These are phyloP conservation scores for Parotocinclus haroldoi DNA, from an alignment of 2,797 vertebrate genomes.

Conservation along the genomic window DNA sequence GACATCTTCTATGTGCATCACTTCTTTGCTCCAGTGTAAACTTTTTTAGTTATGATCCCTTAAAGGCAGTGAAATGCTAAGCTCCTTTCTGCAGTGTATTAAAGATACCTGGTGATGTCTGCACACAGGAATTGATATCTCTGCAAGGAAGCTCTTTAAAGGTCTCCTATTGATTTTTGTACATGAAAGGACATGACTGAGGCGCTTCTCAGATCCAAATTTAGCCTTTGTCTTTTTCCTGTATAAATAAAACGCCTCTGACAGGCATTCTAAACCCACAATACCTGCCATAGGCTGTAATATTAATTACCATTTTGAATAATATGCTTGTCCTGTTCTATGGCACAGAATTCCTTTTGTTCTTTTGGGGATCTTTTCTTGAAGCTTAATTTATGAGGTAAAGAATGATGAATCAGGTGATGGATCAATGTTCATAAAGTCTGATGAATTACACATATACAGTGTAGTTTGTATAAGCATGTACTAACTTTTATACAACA, in stretches of 20 bases:
- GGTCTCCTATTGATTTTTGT: slow-evolving; percentile 23
- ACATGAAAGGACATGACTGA: slow-evolving; percentile 19
- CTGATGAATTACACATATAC: slow-evolving; percentile 9
- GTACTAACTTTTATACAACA: too few relatives aligned
- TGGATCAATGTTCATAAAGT: slow-evolving; percentile 42
- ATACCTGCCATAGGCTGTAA: slow-evolving; percentile 36
- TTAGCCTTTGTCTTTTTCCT: slow-evolving; percentile 10
- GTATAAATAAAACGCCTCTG: slow-evolving; percentile 13
- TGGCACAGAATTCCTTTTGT: too few relatives aligned
- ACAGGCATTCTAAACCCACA: slow-evolving; percentile 30
- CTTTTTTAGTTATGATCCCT: slow-evolving; percentile 10
- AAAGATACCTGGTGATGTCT: neutral
- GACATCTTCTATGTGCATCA: slow-evolving; percentile 2
- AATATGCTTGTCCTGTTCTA: slow-evolving; percentile 9
- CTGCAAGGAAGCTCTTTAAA: slow-evolving; percentile 28
- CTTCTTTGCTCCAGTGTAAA: neutral
- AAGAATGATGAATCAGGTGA: slow-evolving; percentile 39
- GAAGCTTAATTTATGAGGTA: slow-evolving; percentile 31
- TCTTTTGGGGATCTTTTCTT: neutral
- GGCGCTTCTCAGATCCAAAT: slow-evolving; percentile 1
- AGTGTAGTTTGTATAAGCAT: slow-evolving; percentile 19
- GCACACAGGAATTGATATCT: slow-evolving; percentile 19
- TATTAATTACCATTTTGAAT: slow-evolving; percentile 40
- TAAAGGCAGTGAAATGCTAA: slow-evolving; percentile 11
- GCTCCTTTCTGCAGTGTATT: slow-evolving; percentile 14